Percentiles rank a stretch among this genome's conserved stretches.
Evolutionary conservation across 2,797 vertebrate species (phyloP).

Genomic region (Synaphobranchus kaupii): DNA sequence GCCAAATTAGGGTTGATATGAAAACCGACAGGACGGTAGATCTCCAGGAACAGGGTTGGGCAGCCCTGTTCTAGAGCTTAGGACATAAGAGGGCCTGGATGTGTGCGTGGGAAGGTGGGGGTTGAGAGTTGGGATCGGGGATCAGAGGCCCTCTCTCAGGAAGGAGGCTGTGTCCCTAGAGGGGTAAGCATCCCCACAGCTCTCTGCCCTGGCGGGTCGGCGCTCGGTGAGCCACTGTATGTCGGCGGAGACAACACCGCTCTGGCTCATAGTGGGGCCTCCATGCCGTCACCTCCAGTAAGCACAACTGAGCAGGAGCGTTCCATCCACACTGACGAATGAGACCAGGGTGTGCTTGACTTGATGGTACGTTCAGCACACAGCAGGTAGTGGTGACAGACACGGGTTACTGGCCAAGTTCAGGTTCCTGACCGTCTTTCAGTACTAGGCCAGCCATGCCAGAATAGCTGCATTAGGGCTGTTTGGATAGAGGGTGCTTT

Average conservation of each 20-base stretch:
- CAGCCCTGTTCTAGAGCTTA: conserved; percentile 45
- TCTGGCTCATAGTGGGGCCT: neutral
- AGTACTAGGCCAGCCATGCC: neutral
- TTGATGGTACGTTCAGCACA: neutral
- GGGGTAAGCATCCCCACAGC: neutral
- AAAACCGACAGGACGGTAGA: no score
- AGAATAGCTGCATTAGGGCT: neutral
- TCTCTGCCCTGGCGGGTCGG: neutral
- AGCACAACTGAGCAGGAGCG: neutral
- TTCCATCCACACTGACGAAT: neutral
- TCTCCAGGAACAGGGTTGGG: no score
- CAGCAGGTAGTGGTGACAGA: neutral
- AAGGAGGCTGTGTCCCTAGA: neutral
- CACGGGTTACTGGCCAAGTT: neutral
- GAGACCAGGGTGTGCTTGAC: neutral
- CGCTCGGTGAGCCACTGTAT: neutral
- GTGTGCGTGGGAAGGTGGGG: neutral
- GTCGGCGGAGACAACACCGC: no score
- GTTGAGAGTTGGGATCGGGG: neutral
- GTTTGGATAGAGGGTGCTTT: neutral
- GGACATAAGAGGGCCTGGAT: neutral
- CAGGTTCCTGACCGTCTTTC: neutral
- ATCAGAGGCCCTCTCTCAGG: neutral
- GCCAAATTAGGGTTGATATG: no score
- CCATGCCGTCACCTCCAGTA: neutral